Conservation (phyloP, 2,888 invertebrate genomes). For the Aphidoletes aphidimyza region DNA sequence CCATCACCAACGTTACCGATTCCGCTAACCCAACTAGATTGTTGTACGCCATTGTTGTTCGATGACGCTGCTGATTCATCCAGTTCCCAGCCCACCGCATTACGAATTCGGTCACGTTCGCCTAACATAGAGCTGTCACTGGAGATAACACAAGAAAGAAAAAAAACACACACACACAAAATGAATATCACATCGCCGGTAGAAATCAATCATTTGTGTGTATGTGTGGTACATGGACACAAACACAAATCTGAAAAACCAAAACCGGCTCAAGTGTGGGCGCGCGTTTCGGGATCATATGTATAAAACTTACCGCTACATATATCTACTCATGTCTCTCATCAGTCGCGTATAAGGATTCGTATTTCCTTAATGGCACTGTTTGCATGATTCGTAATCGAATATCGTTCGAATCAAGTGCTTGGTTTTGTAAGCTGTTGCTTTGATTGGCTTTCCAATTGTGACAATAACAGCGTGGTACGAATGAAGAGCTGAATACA, state of each 20-base stretch:
- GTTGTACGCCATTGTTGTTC: slow-evolving; percentile 56
- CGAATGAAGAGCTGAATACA: not conserved
- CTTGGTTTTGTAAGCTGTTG: not conserved
- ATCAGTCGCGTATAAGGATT: slow-evolving; percentile 59
- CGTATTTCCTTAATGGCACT: slow-evolving; percentile 14
- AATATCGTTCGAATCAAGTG: slow-evolving; percentile 13
- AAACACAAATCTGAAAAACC: not conserved
- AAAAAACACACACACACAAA: not conserved
- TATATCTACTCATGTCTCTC: slow-evolving; percentile 66
- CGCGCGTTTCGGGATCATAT: no score
- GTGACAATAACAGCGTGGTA: not conserved
- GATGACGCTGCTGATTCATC: slow-evolving; percentile 59
- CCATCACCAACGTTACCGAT: slow-evolving; percentile 61
- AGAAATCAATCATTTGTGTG: not conserved
- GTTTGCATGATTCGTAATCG: slow-evolving; percentile 44
- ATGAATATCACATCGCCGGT: no score
- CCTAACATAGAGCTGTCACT: slow-evolving; percentile 67
- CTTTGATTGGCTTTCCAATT: slow-evolving; percentile 25
- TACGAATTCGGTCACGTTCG: slow-evolving; percentile 68
- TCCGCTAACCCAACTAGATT: slow-evolving; percentile 58
- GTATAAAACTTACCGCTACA: slow-evolving; percentile 64
- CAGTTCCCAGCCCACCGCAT: slow-evolving; percentile 69
- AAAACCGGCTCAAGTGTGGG: not conserved
- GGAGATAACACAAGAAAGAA: not conserved
- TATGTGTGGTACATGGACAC: not conserved